These are phyloP conservation scores for Phoenicopterus ruber DNA, from an alignment of 2,113 vertebrate genomes.

Conservation along the genomic window DNA sequence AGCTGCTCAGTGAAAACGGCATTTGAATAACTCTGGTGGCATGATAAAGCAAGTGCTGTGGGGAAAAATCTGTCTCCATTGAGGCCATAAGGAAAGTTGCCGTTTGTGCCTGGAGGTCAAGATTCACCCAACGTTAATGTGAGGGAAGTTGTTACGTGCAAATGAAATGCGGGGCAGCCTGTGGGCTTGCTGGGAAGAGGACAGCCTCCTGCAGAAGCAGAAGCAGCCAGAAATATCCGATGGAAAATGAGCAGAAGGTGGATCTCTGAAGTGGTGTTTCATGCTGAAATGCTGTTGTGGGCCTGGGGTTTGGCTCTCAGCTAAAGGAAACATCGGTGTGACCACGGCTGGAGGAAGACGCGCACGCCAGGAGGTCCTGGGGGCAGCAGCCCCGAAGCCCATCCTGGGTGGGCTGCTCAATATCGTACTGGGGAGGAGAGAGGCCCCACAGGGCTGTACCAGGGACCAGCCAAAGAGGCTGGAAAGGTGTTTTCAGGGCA, in stretches of 20 bases:
- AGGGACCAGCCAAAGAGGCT: neutral
- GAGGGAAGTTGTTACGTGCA: neutral
- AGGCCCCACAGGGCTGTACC: neutral
- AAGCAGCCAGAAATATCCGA: neutral
- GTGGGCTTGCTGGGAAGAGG: neutral
- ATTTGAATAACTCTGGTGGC: neutral
- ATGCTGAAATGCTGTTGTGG: neutral
- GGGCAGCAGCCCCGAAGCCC: neutral
- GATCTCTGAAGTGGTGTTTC: neutral
- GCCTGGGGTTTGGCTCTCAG: neutral
- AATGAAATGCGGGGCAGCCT: neutral
- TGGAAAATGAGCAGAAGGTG: neutral
- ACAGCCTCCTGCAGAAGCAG: neutral
- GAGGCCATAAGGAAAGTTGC: neutral
- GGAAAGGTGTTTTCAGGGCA: neutral
- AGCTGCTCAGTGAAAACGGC: neutral
- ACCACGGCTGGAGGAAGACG: accelerated
- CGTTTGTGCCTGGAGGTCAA: neutral
- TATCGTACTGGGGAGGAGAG: neutral
- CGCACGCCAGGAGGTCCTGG: neutral
- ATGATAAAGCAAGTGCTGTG: neutral
- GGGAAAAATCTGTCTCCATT: neutral
- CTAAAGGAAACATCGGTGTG: accelerated
- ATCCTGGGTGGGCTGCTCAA: neutral
- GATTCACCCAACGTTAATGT: neutral